A percentile compares a stretch with the other conserved stretches of the same genome.
Evolutionary conservation across 2,113 vertebrate species (phyloP).

Genomic region (Nyctibius bracteatus): DNA sequence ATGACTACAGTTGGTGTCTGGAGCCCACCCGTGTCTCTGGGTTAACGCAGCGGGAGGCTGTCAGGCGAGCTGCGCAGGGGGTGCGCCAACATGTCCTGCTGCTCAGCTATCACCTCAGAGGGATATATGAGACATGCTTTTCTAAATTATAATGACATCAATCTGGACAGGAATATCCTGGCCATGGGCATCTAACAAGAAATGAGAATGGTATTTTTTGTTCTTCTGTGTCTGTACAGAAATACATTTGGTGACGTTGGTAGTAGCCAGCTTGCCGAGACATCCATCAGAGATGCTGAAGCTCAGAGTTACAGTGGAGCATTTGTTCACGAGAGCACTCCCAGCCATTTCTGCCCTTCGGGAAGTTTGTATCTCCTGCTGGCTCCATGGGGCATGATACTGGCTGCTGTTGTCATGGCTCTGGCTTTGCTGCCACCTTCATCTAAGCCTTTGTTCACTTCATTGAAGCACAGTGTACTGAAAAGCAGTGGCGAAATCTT

Average conservation of each 20-base stretch:
- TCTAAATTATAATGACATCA: neutral
- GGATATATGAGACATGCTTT: neutral
- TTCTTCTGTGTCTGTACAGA: neutral
- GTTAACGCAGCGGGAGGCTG: neutral
- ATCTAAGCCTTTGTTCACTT: neutral
- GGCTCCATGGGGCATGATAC: neutral
- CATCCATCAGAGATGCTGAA: neutral
- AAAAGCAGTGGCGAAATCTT: neutral
- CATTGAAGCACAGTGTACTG: neutral
- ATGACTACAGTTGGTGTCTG: neutral
- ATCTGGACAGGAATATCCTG: neutral
- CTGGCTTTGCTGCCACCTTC: neutral
- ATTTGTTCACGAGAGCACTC: neutral
- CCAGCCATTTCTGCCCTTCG: neutral
- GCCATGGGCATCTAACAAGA: neutral
- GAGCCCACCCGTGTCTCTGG: neutral
- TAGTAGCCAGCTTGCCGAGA: neutral
- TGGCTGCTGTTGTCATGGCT: neutral
- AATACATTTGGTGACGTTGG: accelerated
- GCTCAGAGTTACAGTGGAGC: neutral
- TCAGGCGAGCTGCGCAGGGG: neutral
- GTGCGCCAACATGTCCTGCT: neutral
- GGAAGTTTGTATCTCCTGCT: neutral
- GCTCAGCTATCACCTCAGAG: neutral
- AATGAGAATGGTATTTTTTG: neutral